phyloP scores from a whole-genome alignment of 1,140 invertebrate genomes.

The Spodoptera litura region DNA sequence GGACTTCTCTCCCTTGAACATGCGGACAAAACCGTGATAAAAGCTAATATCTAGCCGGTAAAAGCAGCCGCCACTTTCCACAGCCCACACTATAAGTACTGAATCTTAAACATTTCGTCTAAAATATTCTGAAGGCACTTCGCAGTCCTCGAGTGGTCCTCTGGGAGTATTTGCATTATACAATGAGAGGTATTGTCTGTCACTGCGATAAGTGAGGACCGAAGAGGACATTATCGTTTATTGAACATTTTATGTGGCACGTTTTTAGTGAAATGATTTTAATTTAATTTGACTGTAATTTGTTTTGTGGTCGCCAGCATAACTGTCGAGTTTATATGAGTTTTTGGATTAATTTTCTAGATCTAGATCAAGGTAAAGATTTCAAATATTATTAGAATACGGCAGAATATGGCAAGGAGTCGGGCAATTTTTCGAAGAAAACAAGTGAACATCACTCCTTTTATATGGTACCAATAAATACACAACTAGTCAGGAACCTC shows the following conservation, averaged over 20 bases:
- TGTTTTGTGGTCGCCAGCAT: background rate
- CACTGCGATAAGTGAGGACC: conserved; percentile 25
- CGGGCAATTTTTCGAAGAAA: no score
- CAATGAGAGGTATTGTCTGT: conserved; percentile 29
- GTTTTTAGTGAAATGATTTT: background rate
- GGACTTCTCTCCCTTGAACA: no score
- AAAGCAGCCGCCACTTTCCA: background rate
- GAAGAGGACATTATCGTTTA: conserved; percentile 10
- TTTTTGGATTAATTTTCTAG: no score
- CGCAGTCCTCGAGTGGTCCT: conserved; percentile 4
- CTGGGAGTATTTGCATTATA: conserved; percentile 48
- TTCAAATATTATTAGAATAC: no score
- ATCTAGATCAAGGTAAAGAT: no score
- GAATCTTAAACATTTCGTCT: conserved; percentile 41
- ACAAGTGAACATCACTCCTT: no score
- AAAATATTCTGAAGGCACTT: conserved; percentile 42
- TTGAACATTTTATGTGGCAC: conserved; percentile 8
- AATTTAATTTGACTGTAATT: background rate
- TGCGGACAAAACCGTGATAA: no score
- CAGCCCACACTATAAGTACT: background rate
- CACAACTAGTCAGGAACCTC: no score
- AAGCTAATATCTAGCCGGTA: no score
- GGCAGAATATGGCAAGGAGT: no score
- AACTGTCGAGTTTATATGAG: no score
- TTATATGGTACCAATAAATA: no score